phyloP scores from a whole-genome alignment of 2,888 invertebrate genomes.

The Lithophane semibrunnea region DNA sequence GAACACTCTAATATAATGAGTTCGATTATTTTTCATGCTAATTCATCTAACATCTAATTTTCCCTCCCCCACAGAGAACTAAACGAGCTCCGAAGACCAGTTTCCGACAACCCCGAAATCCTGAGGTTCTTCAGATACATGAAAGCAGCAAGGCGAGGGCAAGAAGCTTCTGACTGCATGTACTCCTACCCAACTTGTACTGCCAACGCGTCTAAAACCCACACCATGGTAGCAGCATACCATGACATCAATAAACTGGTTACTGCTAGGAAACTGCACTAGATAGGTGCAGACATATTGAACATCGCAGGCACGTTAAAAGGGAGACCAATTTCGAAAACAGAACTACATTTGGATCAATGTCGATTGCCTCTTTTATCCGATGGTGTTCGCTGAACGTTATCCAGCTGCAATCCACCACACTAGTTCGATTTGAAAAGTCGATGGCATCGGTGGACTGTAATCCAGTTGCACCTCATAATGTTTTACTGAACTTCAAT shows the following conservation, averaged over 20 bases:
- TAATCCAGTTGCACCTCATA: neutral
- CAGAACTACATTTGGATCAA: neutral
- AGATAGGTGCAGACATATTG: neutral
- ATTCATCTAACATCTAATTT: neutral
- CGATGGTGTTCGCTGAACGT: neutral
- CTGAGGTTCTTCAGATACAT: conserved; percentile 97
- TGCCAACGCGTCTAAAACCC: conserved; percentile 91
- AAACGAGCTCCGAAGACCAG: conserved; percentile 95
- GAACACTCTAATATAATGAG: too few species aligned
- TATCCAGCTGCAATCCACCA: neutral
- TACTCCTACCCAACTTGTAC: conserved; percentile 92
- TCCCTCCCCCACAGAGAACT: conserved; percentile 92
- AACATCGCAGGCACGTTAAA: neutral
- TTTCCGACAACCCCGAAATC: conserved; percentile 96
- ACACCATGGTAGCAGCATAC: conserved; percentile 96
- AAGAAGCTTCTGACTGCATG: conserved; percentile 94
- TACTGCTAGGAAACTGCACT: conserved; percentile 92
- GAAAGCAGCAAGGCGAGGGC: conserved; percentile 96
- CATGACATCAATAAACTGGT: conserved; percentile 97
- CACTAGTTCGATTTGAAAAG: neutral
- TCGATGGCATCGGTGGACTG: neutral
- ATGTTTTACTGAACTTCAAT: neutral
- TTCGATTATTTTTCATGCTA: too few species aligned
- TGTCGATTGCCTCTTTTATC: too few species aligned
- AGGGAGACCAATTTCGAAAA: neutral